Evolutionary conservation across 2,113 vertebrate genomes (phyloP), one percentile per base, ranked within the genome.

Genomic region (Epinephelus cyanopodus): DNA sequence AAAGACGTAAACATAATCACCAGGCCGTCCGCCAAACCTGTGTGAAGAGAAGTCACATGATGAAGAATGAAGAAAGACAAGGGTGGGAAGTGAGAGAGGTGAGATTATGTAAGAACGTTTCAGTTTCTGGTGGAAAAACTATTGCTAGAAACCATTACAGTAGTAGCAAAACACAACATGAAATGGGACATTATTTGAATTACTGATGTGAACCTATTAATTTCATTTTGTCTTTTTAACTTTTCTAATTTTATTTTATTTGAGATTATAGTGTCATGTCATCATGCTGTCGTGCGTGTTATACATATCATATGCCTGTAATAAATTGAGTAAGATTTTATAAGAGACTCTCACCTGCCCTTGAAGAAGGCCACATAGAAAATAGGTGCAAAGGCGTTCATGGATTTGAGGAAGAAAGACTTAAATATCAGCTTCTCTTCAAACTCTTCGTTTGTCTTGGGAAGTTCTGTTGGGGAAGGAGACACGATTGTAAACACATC

Each of bases 341-440:
- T 39, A 68, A 33, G 39, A 1, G 27, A 42, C 37, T 78, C 96
- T 81, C 82, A 99, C 98, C 98, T 97, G 94, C 98, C 98, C 93
- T 99, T 99, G 93, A 99, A 99, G 95, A 99, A 99, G 83, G 98
- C 98, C 94, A 99, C 98, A 7, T 99, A 99, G 95, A 99, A 99
- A 92, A 99, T 98, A 9, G 98, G 96, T 48, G 98, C 98, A 88
- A 98, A 99, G 72, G 98, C 96, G 81, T 99, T 99, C 94, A 99
- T 98, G 90, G 98, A 99, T 92, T 99, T 99, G 42, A 99, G 93
- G 53, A 99, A 95, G 88, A 99, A 99, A 74, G 98, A 96, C 89
- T 99, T 99, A 84, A 99, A 94, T 86, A 99, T 97, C 86, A 99
- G 81, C 57, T 96, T 96, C 70, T 99, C 98, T 91, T 99, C 97